Evolutionary conservation across 1,140 invertebrate species (phyloP).

Genomic region (Solen grandis): DNA sequence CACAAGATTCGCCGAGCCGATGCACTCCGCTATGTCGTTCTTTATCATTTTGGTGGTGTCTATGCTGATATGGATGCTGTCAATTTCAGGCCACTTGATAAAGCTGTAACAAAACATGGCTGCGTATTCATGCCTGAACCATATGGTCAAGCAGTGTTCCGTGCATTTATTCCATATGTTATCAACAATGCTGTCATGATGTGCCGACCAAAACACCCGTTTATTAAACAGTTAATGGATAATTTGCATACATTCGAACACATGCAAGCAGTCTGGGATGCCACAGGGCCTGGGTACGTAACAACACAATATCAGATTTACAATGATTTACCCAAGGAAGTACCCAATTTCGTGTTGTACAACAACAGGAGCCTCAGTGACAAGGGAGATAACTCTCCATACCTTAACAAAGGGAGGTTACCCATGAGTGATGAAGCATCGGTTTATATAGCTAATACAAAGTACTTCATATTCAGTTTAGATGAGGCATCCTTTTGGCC

Average conservation of each 20-base stretch:
- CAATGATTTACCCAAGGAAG: not conserved
- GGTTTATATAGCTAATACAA: conserved; percentile 64
- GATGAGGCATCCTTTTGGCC: conserved; percentile 53
- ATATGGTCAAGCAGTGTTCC: conserved; percentile 64
- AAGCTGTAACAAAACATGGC: conserved; percentile 59
- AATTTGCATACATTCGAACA: conserved; percentile 61
- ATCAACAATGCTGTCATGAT: conserved; percentile 72
- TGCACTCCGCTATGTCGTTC: conserved; percentile 69
- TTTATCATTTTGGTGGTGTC: conserved; percentile 72
- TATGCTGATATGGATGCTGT: conserved; percentile 74
- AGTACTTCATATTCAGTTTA: conserved; percentile 70
- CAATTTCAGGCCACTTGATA: conserved; percentile 63
- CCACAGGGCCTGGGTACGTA: conserved; percentile 70
- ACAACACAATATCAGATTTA: conserved; percentile 65
- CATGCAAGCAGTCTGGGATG: conserved; percentile 64
- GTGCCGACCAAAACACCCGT: conserved; percentile 69
- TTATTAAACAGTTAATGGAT: conserved; percentile 65
- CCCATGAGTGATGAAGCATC: conserved; percentile 36
- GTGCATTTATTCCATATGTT: conserved; percentile 59
- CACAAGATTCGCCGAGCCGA: conserved; percentile 67
- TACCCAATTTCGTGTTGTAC: not conserved
- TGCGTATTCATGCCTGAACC: conserved; percentile 74
- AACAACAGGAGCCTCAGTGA: not conserved
- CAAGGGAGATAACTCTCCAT: conserved; percentile 40
- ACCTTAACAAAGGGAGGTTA: conserved; percentile 46